Percentiles rank a stretch among this genome's conserved stretches.
Evolutionary conservation across 2,797 vertebrate genomes (phyloP).

Genomic region (Hydrocynus forskahlii): DNA sequence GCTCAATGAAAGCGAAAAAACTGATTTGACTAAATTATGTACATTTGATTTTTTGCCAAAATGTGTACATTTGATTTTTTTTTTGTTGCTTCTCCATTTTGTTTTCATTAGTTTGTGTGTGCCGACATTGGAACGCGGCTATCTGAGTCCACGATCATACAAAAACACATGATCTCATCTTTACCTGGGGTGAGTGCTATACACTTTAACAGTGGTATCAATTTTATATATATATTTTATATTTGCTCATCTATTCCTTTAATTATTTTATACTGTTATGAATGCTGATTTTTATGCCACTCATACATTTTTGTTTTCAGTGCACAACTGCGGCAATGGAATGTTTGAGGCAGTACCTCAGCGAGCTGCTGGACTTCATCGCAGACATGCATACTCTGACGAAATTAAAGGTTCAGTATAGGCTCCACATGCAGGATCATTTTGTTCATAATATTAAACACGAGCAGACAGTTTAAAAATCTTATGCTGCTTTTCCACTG

Average conservation of each 20-base stretch:
- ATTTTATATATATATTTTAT: no score
- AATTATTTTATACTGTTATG: not conserved
- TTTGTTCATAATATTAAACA: not conserved
- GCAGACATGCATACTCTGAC: constrained; percentile 98
- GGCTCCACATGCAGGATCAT: not conserved
- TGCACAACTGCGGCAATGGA: constrained; percentile 98
- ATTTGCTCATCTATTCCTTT: not conserved
- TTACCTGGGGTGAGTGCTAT: constrained; percentile 88
- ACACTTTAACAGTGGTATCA: no score
- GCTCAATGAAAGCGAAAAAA: no score
- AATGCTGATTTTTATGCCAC: not conserved
- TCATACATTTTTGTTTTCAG: constrained; percentile 72
- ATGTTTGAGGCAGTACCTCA: constrained; percentile 93
- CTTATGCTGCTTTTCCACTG: no score
- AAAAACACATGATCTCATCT: constrained; percentile 96
- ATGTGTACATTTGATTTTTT: no score
- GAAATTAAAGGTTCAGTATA: constrained; percentile 88
- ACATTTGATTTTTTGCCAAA: no score
- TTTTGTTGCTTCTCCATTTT: constrained; percentile 21
- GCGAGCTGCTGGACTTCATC: constrained; percentile 97
- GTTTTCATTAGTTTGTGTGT: constrained; percentile 90
- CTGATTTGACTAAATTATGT: no score
- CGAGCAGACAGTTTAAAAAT: not conserved
- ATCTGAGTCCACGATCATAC: constrained; percentile 96
- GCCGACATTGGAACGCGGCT: constrained; percentile 95